These are phyloP conservation scores for Nematolebias whitei DNA, from an alignment of 2,113 vertebrate genomes.

Conservation along the genomic window DNA sequence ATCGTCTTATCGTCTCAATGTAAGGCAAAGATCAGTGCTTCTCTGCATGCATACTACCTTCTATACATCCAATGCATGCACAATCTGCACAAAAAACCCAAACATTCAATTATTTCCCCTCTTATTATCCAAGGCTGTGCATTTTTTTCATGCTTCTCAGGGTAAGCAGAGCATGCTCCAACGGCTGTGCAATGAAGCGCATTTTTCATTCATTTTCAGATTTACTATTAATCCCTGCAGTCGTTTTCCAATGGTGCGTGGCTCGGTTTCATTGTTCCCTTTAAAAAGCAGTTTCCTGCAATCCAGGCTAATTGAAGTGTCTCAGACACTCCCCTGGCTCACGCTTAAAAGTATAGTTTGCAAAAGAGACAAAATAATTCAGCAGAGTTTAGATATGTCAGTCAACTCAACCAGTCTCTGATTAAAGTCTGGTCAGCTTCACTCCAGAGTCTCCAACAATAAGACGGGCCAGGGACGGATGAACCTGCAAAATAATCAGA, in stretches of 20 bases:
- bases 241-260: constrained; percentile 50
- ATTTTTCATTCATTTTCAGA: constrained; percentile 71
- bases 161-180: constrained; percentile 59
- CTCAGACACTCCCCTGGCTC: constrained; percentile 1
- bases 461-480: constrained; percentile 79
- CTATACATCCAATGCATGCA: constrained; percentile 73
- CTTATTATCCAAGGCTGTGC: constrained; percentile 59
- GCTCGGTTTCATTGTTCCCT: constrained; percentile 68
- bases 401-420: constrained; percentile 51
- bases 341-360: constrained; percentile 31
- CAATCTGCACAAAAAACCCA: constrained; percentile 51
- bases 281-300: constrained; percentile 65
- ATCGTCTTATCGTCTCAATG: constrained; percentile 41
- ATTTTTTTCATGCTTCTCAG: constrained; percentile 63
- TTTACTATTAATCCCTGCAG: constrained; percentile 64
- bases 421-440: constrained; percentile 80
- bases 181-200: constrained; percentile 71
- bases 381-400: constrained; percentile 54
- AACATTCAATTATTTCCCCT: constrained; percentile 69
- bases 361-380: constrained; percentile 62
- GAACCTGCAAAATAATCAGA: constrained; percentile 71
- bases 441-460: constrained; percentile 81
- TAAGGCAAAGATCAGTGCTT: constrained; percentile 75
- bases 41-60: constrained; percentile 74
- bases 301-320: constrained; percentile 60